Evolutionary conservation across 2,888 invertebrate species (phyloP), one percentile per base, ranked within the genome.

Genomic region (Oscheius myriophilus): DNA sequence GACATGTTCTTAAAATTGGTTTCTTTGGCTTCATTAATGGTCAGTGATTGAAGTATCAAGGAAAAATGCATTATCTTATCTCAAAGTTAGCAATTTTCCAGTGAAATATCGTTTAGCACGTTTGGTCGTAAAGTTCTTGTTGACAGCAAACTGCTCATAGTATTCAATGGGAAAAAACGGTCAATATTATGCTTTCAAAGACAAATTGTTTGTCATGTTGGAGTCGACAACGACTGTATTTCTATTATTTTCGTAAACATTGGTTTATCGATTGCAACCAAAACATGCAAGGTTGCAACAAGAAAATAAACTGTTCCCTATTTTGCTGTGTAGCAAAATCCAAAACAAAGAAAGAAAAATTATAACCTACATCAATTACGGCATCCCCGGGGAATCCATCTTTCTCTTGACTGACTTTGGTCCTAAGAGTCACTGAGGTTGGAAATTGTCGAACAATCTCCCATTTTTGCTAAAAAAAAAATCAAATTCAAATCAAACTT

Each of bases 351-450:
- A 18, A 49, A 11, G 6, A 49, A 4, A 49, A n/a, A 21, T 6
- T 16, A 11, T 11, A 2, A 41, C 41, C 42, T 26, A 75, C 76
- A 53, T 79, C 78, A 39, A 80, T 70, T 54, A 57, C 69, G 0
- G 77, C 80, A 51, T 78, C 73, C 23, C 80, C 80, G 4, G 80
- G 80, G 23, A 77, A 70, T 18, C 78, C 77, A 67, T 80, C 80
- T 1, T 69, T 61, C 2, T 25, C 23, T 21, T 74, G 66, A 23
- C 68, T 49, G 46, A 63, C 58, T 1, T 23, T 25, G 0, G 69
- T 70, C n/a, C 69, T 54, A 55, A 80, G 72, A 2, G 78, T 76
- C 0, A 73, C 75, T 1, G 80, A 77, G 39, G 53, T 49, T 9
- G 53, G 51, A 0, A 67, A 70, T 21, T 72, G 73, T 11, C 77